Base-by-base conservation (phyloP, 2,797 vertebrate species). In the Periparus ater region DNA sequence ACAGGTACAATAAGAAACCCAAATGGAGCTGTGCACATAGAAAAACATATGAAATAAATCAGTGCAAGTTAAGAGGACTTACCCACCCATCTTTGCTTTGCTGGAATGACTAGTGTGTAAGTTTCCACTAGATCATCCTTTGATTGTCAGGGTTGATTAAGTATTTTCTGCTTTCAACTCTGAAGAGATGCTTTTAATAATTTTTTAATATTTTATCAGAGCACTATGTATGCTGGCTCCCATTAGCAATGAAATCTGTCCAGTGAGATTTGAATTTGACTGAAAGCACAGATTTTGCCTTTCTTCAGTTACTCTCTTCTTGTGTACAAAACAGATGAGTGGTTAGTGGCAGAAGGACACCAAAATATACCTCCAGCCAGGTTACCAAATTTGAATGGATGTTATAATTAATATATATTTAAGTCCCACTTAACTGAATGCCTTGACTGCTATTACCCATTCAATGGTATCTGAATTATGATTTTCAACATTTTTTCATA, bases 161-260 rank as follows among this genome's bases (percentile, higher is more conserved):
- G 63, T 82, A 75, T 72, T 95, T 95, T 93, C 78, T 94, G 29
- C 76, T 96, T 95, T 96, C 88, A 93, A 80, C 72, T 96, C 60
- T 47, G 74, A 80, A 86, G 76, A 96, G 95, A 89, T 89, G 72
- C 70, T 96, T 97, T 97, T 68, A 96, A 91, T 94, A 96, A 45
- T 7, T 87, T 96, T 95, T 95, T 82, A 95, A 90, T 96, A 88
- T 94, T 97, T 95, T 95, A 79, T 85, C 15, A 5, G 65, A 89
- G 42, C 30, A 50, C 77, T 85, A 45, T 60, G 26, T 61, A 54
- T 93, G 40, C 68, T 95, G 88, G 51, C 47, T 95, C n/a, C 34
- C 36, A 94, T 95, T 94, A 94, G 40, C 81, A 85, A 83, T 54
- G 53, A 82, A 87, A 66, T 75, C 62, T 88, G 67, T 55, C 58